A percentile compares a stretch with the other conserved stretches of the same genome.
These are phyloP conservation scores for Pachymerium ferrugineum DNA, from an alignment of 2,888 invertebrate species.

Conservation along the genomic window DNA sequence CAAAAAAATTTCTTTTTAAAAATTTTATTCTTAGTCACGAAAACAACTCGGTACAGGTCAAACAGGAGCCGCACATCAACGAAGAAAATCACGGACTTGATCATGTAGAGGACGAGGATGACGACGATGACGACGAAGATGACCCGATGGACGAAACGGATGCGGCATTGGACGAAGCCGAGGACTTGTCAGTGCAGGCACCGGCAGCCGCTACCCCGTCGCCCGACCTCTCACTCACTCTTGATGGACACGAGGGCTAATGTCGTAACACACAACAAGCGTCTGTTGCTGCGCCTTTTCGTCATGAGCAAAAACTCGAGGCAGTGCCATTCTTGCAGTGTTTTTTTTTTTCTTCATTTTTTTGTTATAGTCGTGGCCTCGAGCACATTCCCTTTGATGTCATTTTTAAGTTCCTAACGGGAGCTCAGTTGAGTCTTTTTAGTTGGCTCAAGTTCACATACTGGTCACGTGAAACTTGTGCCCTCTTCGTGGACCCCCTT, in stretches of 20 bases:
- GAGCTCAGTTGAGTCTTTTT: neutral
- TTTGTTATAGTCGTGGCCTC: neutral
- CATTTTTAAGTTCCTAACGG: conserved; percentile 17
- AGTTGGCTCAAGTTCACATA: conserved; percentile 5
- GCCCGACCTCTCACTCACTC: conserved; percentile 5
- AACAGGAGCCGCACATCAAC: conserved; percentile 26
- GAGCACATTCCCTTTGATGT: conserved; percentile 17
- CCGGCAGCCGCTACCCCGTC: neutral
- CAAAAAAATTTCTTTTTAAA: too few relatives aligned
- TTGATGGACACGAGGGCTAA: conserved; percentile 15
- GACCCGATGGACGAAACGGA: conserved; percentile 29
- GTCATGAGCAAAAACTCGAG: conserved; percentile 7
- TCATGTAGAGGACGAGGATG: conserved; percentile 27
- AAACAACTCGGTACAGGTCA: neutral
- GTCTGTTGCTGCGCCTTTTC: conserved; percentile 1
- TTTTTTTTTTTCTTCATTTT: too few relatives aligned
- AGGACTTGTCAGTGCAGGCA: conserved; percentile 34
- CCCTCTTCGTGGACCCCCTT: neutral
- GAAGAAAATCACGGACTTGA: conserved; percentile 3
- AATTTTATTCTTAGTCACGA: too few relatives aligned
- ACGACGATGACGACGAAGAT: conserved; percentile 33
- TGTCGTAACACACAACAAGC: neutral
- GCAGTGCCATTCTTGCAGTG: conserved; percentile 14
- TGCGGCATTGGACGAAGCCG: conserved; percentile 33
- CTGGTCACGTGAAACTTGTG: neutral